Evolutionary conservation across 2,888 invertebrate species (phyloP), one percentile per base, ranked within the genome.

Genomic region (Drosophila diplacantha): DNA sequence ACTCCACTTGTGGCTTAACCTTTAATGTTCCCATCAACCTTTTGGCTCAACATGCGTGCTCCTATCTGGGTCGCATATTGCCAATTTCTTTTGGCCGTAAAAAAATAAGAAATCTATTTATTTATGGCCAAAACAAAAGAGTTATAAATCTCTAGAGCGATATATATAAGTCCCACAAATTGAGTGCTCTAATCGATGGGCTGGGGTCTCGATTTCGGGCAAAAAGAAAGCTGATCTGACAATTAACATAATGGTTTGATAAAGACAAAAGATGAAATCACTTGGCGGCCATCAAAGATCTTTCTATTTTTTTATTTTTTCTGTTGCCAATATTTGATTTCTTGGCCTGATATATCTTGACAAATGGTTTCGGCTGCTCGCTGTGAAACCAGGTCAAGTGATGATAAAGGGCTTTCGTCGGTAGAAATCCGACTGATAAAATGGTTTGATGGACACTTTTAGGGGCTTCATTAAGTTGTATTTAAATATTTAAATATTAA

Each of bases 191-290:
- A 47, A 29, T 47, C 41, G 58, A 47, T 39, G 16, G 29, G 20
- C 14, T 20, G 14, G 31, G n/a, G 9, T 5, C 5, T 49, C 39
- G 22, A 18, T 39, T 49, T 60, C 34, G 12, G 6, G 5, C n/a
- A 18, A 81, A 74, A 74, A 78, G 78, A 78, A 78, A 81, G 81
- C 65, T 57, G 55, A 56, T 22, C 38, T 24, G 74, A 71, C 64
- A 63, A 81, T 75, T 74, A 74, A 75, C 78, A 78, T 81, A 78
- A 72, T 61, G 56, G 70, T 59, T 59, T 67, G 50, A 69, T 63
- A 61, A 62, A 52, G 59, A 53, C 55, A 61, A 57, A 62, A 52
- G 57, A 56, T 52, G 54, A 39, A 71, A 47, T 38, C 53, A 49
- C 47, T 49, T 5, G 24, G 18, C 18, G 18, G 35, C 18, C 49